Conservation (phyloP, 2,113 vertebrate species). For the Cryptotis parvus region DNA sequence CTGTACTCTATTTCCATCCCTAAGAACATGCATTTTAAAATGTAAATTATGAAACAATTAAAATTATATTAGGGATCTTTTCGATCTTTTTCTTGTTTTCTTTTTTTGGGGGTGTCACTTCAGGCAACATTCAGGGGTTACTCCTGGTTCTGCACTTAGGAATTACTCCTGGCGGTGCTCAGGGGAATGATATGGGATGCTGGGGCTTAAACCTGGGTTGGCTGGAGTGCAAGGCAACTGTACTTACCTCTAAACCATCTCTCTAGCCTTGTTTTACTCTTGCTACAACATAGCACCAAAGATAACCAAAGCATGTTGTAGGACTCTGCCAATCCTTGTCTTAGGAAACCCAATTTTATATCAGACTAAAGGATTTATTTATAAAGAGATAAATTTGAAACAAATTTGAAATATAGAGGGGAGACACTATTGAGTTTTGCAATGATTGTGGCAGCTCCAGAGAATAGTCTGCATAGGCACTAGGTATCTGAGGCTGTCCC, state of each 20-base stretch:
- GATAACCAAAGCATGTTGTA: neutral
- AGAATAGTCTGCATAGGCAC: neutral
- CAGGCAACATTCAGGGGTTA: too few relatives aligned
- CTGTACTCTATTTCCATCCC: too few relatives aligned
- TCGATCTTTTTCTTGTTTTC: too few relatives aligned
- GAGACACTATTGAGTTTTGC: neutral
- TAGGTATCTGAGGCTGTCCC: neutral
- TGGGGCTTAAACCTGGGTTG: too few relatives aligned
- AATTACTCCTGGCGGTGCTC: too few relatives aligned
- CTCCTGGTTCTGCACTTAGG: too few relatives aligned
- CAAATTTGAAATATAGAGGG: neutral
- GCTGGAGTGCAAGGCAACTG: too few relatives aligned
- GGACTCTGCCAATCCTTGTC: neutral
- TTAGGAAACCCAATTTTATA: neutral
- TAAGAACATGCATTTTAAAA: slow-evolving; percentile 6
- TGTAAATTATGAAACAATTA: neutral
- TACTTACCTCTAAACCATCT: too few relatives aligned
- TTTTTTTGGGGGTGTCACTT: too few relatives aligned
- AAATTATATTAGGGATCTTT: neutral
- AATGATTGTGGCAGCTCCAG: neutral
- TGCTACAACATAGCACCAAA: neutral
- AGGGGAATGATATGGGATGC: too few relatives aligned
- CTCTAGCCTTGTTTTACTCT: neutral
- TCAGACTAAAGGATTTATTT: too few relatives aligned
- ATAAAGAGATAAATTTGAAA: neutral